Conservation (phyloP, 2,888 invertebrate genomes). For the Hydrotaea diabolus region DNA sequence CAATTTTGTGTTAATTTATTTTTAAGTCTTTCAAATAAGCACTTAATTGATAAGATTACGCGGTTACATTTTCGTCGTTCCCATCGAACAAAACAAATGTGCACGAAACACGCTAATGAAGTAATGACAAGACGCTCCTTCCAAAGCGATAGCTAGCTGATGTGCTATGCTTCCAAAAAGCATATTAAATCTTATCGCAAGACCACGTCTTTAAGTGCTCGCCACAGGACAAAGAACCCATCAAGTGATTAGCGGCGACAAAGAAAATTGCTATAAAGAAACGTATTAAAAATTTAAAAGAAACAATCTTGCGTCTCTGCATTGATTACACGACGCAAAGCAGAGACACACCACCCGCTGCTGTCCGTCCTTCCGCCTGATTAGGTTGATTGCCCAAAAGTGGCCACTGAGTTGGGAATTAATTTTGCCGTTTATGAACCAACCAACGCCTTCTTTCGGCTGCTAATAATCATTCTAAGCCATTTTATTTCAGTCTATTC, state of each 20-base stretch:
- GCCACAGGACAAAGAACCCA: constrained; percentile 20
- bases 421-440: constrained; percentile 8
- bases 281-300: constrained; percentile 23
- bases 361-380: not conserved
- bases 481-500: constrained; percentile 1
- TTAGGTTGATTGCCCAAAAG: constrained; percentile 18
- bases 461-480: not conserved
- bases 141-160: not conserved
- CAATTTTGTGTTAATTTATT: constrained; percentile 18
- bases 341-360: not conserved
- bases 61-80: not conserved
- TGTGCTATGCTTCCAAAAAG: not conserved
- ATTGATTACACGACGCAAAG: not conserved
- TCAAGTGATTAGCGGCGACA: constrained; percentile 22
- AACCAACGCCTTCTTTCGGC: constrained; percentile 8
- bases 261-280: constrained; percentile 26
- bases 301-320: not conserved
- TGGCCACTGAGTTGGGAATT: constrained; percentile 27
- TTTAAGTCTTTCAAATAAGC: constrained; percentile 14
- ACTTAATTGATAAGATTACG: not conserved
- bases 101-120: constrained; percentile 18
- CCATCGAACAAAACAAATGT: not conserved
- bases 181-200: constrained; percentile 12
- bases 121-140: not conserved
- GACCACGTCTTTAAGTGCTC: constrained; percentile 1